Evolutionary conservation across 2,113 vertebrate genomes (phyloP).

Genomic region (Zosterops borbonicus): DNA sequence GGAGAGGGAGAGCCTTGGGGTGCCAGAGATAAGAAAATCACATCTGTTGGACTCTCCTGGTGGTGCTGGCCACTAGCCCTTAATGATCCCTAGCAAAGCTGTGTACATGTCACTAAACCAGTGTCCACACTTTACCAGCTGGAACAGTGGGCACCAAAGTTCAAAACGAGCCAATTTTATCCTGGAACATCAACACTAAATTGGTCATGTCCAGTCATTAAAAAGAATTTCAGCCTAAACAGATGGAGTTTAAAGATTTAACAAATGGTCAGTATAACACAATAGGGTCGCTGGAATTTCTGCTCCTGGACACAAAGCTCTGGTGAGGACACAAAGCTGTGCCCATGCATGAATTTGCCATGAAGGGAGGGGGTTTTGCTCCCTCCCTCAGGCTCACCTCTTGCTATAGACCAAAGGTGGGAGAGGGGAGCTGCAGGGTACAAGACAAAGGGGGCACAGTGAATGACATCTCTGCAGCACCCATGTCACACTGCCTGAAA

Average conservation of each 20-base stretch:
- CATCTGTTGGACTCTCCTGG: not conserved
- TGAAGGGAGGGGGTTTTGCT: not conserved
- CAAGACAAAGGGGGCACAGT: not conserved
- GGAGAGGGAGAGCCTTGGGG: not conserved
- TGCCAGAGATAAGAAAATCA: not conserved
- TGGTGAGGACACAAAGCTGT: not conserved
- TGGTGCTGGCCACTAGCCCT: not conserved
- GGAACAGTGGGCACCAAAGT: not conserved
- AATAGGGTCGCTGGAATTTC: not conserved
- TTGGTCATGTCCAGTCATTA: not conserved
- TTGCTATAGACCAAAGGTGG: not conserved
- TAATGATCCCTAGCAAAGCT: not conserved
- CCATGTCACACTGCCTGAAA: not conserved
- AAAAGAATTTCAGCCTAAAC: conserved; percentile 13
- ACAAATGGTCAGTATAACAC: not conserved
- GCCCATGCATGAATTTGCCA: not conserved
- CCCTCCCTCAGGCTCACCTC: not conserved
- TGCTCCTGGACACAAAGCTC: not conserved
- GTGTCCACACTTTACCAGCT: not conserved
- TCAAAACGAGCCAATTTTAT: not conserved
- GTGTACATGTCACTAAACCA: not conserved
- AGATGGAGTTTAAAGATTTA: conserved; percentile 20
- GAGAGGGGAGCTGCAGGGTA: not conserved
- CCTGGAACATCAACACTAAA: not conserved
- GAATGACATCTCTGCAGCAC: rapidly evolving